phyloP scores from a whole-genome alignment of 2,888 invertebrate species.

The Cephalotes varians region DNA sequence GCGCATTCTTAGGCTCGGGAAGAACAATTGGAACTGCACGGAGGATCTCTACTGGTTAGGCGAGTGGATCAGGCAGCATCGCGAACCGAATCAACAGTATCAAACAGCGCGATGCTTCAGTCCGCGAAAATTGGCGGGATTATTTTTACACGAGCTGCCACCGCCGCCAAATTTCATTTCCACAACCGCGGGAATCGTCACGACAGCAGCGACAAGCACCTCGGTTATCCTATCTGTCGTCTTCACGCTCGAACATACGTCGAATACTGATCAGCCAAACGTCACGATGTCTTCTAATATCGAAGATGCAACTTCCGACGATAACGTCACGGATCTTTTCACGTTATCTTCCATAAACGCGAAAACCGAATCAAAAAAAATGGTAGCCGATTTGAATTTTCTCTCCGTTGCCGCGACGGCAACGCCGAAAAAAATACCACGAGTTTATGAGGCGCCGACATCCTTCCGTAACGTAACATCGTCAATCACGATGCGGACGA shows the following conservation, averaged over 20 bases:
- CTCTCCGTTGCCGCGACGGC: not conserved
- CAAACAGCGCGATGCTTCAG: slow-evolving; percentile 79
- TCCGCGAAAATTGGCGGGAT: slow-evolving; percentile 73
- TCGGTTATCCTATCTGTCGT: slow-evolving; percentile 59
- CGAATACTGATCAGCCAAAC: slow-evolving; percentile 52
- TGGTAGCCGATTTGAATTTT: not conserved
- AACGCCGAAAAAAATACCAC: slow-evolving; percentile 33
- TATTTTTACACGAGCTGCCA: slow-evolving; percentile 78
- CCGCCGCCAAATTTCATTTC: slow-evolving; percentile 66
- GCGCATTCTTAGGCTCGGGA: slow-evolving; percentile 89
- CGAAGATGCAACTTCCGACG: slow-evolving; percentile 30
- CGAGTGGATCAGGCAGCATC: slow-evolving; percentile 89
- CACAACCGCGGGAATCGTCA: slow-evolving; percentile 55
- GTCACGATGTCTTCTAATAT: slow-evolving; percentile 64
- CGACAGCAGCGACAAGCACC: slow-evolving; percentile 20
- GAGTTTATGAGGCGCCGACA: slow-evolving; percentile 65
- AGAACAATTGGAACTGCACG: slow-evolving; percentile 91
- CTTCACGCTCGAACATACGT: slow-evolving; percentile 33
- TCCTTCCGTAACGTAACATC: slow-evolving; percentile 62
- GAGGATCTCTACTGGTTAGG: slow-evolving; percentile 89
- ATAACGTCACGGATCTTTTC: slow-evolving; percentile 29
- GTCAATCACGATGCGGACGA: slow-evolving; percentile 23
- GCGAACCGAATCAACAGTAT: slow-evolving; percentile 77
- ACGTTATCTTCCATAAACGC: slow-evolving; percentile 29
- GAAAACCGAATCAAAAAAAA: slow-evolving; percentile 27